phyloP scores from a whole-genome alignment of 1,140 invertebrate genomes.

The Penaeus indicus region DNA sequence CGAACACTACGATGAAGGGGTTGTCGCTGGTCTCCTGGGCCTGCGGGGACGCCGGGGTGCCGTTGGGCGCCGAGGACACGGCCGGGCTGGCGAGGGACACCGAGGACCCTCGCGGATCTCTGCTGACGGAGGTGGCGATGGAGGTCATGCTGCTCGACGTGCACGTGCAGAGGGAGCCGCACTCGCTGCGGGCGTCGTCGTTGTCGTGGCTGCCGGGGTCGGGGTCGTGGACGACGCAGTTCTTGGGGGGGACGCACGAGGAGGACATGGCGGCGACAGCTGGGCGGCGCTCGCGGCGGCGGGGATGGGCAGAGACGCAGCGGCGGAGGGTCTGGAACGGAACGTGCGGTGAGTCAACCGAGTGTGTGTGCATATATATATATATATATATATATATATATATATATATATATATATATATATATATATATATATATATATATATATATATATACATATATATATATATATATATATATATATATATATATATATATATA shows the following conservation, averaged over 20 bases:
- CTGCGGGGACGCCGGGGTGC: background rate
- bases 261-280: constrained; percentile 37
- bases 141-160: constrained; percentile 43
- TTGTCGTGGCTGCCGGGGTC: constrained; percentile 26
- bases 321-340: background rate
- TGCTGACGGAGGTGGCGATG: background rate
- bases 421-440: constrained; percentile 21
- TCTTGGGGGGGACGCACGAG: constrained; percentile 47
- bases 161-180: constrained; percentile 51
- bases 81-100: background rate
- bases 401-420: background rate
- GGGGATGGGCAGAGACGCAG: background rate
- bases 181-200: constrained; percentile 38
- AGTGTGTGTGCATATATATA: too few species aligned
- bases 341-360: too few species aligned
- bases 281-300: background rate
- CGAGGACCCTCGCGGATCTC: background rate
- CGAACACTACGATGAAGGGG: constrained; percentile 25
- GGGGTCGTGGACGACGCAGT: constrained; percentile 1
- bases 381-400: too few species aligned
- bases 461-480: background rate
- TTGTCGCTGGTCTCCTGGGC: background rate
- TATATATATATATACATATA: background rate
- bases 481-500: too few species aligned
- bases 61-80: background rate